Evolutionary conservation across 2,797 vertebrate species (phyloP), one percentile per base, ranked within the genome.

Genomic region (Alfaro cultratus): DNA sequence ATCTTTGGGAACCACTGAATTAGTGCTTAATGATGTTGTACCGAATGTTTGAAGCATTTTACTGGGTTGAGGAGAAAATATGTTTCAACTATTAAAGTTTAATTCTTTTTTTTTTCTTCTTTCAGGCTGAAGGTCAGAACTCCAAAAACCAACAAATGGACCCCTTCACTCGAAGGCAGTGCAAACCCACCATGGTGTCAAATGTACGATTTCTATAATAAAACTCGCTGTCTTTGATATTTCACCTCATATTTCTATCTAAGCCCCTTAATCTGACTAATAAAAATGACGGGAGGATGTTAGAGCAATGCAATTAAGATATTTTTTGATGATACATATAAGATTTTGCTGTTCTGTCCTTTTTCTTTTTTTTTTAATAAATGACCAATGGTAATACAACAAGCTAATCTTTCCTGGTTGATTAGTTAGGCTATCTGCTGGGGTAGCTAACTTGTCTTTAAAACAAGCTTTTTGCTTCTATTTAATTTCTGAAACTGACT

Each of bases 61-160:
- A 51, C 47, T 7, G 23, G 49, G 49, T 51, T 23, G 21, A 51
- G 49, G 21, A 51, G 49, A 23, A 67, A 21, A 67, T 67, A 4
- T 39, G 36, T 23, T 23, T 21, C 34, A 13, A 26, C 23, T 41
- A 26, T 29, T 15, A 72, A 72, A 1, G 68, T 51, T 72, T 5
- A 23, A 75, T 75, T 29, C 2, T 31, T 41, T 46, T 39, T 68
- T 78, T 89, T 43, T 49, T 31, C 46, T 62, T 18, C 62, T 21
- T 71, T 79, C 90, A 99, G 98, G 97, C 97, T 86, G 98, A 99
- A 93, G 99, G 98, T 88, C 97, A 98, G 93, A 98, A 97, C 86
- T 94, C 97, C 92, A 99, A 97, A 96, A 97, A 98, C 93, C 97
- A 99, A 80, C 98, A 99, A 88, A 99, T 99, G 99, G 99, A 99